A percentile compares a stretch with the other conserved stretches of the same genome.
phyloP scores from a whole-genome alignment of 2,113 vertebrate species.

The Todiramphus saurophagus region DNA sequence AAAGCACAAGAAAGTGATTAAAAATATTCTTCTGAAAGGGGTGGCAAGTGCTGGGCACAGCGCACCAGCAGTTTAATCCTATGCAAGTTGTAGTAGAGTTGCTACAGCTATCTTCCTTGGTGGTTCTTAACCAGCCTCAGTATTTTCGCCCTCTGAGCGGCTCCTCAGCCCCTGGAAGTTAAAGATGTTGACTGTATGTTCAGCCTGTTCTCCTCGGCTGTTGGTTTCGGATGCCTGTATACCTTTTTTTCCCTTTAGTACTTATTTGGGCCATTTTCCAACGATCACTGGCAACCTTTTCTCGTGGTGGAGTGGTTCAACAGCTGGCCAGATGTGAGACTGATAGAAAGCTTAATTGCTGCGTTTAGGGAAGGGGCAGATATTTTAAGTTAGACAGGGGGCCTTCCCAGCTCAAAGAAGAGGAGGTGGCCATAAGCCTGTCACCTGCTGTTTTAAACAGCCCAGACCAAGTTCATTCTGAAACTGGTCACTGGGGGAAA shows the following conservation, averaged over 20 bases:
- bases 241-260: not conserved
- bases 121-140: not conserved
- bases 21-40: not conserved
- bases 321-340: constrained; percentile 5
- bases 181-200: not conserved
- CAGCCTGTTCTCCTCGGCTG: not conserved
- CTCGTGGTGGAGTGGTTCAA: not conserved
- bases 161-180: not conserved
- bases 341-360: not conserved
- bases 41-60: not conserved
- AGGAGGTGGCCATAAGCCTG: not conserved
- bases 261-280: not conserved
- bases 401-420: not conserved
- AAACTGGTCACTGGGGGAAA: not conserved
- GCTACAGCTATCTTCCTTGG: not conserved
- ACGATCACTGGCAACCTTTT: not conserved
- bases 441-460: not conserved
- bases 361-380: not conserved
- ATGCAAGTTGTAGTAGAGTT: accelerated
- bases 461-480: not conserved
- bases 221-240: not conserved
- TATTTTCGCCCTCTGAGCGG: not conserved
- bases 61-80: accelerated
- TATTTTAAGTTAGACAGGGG: not conserved
- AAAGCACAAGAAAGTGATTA: not conserved